Evolutionary conservation across 1,140 invertebrate species (phyloP).

Genomic region (Scaptomyza pallida): DNA sequence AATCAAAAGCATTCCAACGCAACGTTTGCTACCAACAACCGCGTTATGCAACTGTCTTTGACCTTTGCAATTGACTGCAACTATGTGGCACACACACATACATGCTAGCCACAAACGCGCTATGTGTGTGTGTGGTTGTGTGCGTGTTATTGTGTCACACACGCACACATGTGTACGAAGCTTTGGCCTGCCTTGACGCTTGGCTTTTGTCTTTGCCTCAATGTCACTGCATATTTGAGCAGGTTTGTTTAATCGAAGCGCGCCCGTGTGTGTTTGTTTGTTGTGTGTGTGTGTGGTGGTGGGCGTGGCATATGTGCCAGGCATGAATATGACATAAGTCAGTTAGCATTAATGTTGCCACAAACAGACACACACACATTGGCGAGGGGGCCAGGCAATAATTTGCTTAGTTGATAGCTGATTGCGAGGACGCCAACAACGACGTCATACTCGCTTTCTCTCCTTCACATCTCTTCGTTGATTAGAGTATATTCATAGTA

Average conservation of each 20-base stretch:
- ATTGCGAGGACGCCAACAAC: slow-evolving; percentile 46
- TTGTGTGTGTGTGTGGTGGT: slow-evolving; percentile 4
- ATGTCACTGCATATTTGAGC: slow-evolving; percentile 77
- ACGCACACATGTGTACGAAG: not conserved
- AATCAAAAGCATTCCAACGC: no score
- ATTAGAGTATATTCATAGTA: no score
- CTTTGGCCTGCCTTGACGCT: slow-evolving; percentile 8
- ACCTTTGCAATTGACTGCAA: slow-evolving; percentile 32
- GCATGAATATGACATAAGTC: slow-evolving; percentile 72
- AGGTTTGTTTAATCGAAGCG: slow-evolving; percentile 79
- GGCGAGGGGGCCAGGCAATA: slow-evolving; percentile 25
- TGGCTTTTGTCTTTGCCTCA: slow-evolving; percentile 63
- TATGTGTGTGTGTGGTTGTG: slow-evolving; percentile 1
- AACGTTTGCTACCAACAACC: not conserved
- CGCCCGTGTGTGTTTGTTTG: slow-evolving; percentile 19
- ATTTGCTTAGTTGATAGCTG: slow-evolving; percentile 52
- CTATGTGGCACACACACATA: slow-evolving; percentile 5
- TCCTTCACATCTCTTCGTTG: no score
- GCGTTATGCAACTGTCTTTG: slow-evolving; percentile 36
- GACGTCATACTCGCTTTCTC: not conserved
- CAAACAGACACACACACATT: slow-evolving; percentile 39
- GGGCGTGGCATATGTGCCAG: slow-evolving; percentile 52
- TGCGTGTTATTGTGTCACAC: slow-evolving; percentile 18
- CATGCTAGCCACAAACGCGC: not conserved
- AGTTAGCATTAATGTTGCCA: slow-evolving; percentile 24